Conservation (phyloP, 2,113 vertebrate genomes). For the Acanthochromis polyacanthus region DNA sequence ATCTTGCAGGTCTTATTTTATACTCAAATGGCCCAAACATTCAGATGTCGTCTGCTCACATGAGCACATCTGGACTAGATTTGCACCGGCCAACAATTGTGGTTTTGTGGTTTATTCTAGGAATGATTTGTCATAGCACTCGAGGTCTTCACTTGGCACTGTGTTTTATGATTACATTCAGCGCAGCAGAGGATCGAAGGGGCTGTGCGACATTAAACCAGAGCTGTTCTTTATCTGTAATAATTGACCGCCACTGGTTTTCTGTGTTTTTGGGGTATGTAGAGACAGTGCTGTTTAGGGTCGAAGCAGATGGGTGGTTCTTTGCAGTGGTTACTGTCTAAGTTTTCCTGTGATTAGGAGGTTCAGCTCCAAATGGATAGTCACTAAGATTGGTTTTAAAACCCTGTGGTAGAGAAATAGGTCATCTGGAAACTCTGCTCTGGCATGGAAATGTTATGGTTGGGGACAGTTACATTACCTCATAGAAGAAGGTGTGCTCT, state of each 20-base stretch:
- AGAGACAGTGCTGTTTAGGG: conserved; percentile 50
- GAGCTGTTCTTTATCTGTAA: conserved; percentile 30
- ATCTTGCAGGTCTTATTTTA: conserved; percentile 49
- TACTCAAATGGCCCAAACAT: conserved; percentile 56
- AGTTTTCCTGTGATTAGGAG: conserved; percentile 78
- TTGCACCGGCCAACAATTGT: conserved; percentile 63
- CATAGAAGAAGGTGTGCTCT: conserved; percentile 73
- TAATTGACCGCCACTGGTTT: conserved; percentile 21
- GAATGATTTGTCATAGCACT: conserved; percentile 76
- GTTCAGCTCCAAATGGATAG: conserved; percentile 69
- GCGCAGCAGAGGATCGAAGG: conserved; percentile 21
- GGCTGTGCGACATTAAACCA: conserved; percentile 23
- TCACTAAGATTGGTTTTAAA: conserved; percentile 66
- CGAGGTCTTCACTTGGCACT: conserved; percentile 72
- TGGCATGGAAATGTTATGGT: conserved; percentile 73
- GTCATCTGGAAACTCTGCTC: conserved; percentile 81
- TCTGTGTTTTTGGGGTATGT: conserved; percentile 29
- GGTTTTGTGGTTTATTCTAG: conserved; percentile 69
- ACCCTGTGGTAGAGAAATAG: conserved; percentile 74
- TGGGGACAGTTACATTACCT: conserved; percentile 73
- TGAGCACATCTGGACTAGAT: conserved; percentile 79
- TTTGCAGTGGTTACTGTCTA: conserved; percentile 51
- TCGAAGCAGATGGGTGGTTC: conserved; percentile 63
- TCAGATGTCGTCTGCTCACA: conserved; percentile 64
- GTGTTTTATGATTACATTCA: conserved; percentile 54